Evolutionary conservation across 2,888 invertebrate genomes (phyloP), one percentile per base, ranked within the genome.

Genomic region (Catocala fraxini): DNA sequence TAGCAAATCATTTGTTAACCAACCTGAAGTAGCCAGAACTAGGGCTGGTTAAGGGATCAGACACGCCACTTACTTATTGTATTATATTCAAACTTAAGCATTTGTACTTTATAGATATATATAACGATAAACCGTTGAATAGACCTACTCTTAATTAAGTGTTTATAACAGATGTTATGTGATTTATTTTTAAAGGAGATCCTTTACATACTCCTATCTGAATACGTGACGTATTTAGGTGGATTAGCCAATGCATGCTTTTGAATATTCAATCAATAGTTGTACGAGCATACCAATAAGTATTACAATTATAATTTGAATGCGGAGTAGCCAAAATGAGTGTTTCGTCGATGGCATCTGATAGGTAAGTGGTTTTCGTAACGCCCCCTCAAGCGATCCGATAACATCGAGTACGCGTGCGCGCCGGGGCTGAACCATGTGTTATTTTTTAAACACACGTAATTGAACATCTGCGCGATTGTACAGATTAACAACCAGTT

Each of bases 361-460:
- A 91, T 91, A 91, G 88, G 89, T 90, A 92, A 92, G 91, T 91
- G 89, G 91, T 91, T 93, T 91, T 93, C 90, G 91, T 89, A 91
- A 92, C 92, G 93, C 92, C 92, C 90, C 89, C 83, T 78, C 86
- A 73, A 85, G 90, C 89, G 82, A 45, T 83, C 79, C 77, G 92
- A 93, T 91, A 88, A 65, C 71, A 92, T 92, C 91, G 64, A 59
- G 54, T 81, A 85, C 90, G 91, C 89, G 86, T 87, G 91, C 89
- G 82, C 86, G 67, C 70, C 74, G 57, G 81, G 77, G 75, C 82
- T 80, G 65, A 61, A 73, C 81, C 79, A 79, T 84, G 84, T 83
- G 82, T 83, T 80, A 83, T 82, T 85, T 84, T 80, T 80, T 82
- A 79, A 86, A 87, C 85, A 87, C 81, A 84, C 84, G 80, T 83